Evolutionary conservation across 1,140 invertebrate species (phyloP), one percentile per base, ranked within the genome.

Genomic region (Pissodes strobi): DNA sequence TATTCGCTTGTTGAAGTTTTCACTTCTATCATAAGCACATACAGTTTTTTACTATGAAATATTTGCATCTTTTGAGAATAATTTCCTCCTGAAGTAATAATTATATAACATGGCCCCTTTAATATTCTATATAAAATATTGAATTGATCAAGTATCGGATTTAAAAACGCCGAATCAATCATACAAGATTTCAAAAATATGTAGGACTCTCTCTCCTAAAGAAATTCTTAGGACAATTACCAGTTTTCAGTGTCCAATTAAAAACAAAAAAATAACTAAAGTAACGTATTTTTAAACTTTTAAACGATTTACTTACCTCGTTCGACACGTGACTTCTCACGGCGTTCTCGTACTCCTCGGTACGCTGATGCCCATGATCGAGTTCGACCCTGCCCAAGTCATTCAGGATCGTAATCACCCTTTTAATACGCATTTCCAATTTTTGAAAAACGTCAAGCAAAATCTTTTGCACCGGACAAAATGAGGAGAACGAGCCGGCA

Each of bases 351-450:
- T 63, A 61, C 6, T 60, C 56, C 17, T 45, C 57, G 9, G 30
- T 43, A 9, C 51, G 43, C 18, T 64, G 52, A n/a, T 22, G 34
- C n/a, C 15, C 30, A 23, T 49, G 41, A 46, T 64, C 59, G 12
- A 58, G 18, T 30, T 67, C 66, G 5, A 67, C 38, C 27, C 66
- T 63, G 3, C 66, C 66, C 12, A 67, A 64, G 39, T 63, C 66
- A 27, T 67, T 67, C 1, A 67, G 25, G 45, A 58, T 57, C 5
- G 39, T 46, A 21, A 63, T 55, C 13, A 67, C 58, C 9, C 59
- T 23, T 51, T 67, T 64, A 38, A 67, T 52, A 21, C 66, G 43
- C 66, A 67, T 67, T 13, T 65, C 58, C n/a, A n/a, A n/a, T n/a
- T n/a, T n/a, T n/a, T n/a, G n/a, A n/a, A n/a, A n/a, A n/a, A n/a